These are phyloP conservation scores for Lepidostoma basale DNA, from an alignment of 1,140 invertebrate genomes.

Conservation along the genomic window DNA sequence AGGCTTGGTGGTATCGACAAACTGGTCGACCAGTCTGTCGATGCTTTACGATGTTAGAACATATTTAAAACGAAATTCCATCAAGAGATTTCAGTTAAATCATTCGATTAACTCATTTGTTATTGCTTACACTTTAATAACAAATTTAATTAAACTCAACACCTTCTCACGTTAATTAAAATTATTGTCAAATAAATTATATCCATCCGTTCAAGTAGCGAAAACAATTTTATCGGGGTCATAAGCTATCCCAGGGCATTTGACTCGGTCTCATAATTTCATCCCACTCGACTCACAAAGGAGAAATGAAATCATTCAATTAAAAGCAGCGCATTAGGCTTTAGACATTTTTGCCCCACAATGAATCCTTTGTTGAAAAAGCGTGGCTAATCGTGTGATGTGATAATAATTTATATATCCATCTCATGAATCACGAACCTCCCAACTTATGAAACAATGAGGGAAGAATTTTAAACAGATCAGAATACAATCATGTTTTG, in stretches of 20 bases:
- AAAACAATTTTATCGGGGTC: too few relatives aligned
- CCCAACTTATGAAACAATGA: background rate
- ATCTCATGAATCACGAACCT: background rate
- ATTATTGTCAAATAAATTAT: too few relatives aligned
- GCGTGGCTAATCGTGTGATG: slow-evolving; percentile 9
- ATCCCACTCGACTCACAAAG: slow-evolving; percentile 2
- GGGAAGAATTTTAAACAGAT: background rate
- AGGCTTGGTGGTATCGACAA: too few relatives aligned
- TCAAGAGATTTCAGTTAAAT: too few relatives aligned
- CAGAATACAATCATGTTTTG: too few relatives aligned
- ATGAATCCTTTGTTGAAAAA: slow-evolving; percentile 28
- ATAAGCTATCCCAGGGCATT: background rate
- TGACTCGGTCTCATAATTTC: background rate
- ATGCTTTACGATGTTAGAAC: too few relatives aligned
- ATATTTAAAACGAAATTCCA: too few relatives aligned
- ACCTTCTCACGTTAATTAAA: too few relatives aligned
- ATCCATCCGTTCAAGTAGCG: background rate
- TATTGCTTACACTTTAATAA: too few relatives aligned
- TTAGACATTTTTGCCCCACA: slow-evolving; percentile 18
- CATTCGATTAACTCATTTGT: too few relatives aligned
- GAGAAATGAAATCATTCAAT: background rate
- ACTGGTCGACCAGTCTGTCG: too few relatives aligned
- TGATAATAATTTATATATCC: slow-evolving; percentile 1
- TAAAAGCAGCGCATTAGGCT: slow-evolving; percentile 9
- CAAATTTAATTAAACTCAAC: too few relatives aligned